Base-by-base conservation (phyloP, 2,888 invertebrate genomes). In the Drosophila prostipennis region DNA sequence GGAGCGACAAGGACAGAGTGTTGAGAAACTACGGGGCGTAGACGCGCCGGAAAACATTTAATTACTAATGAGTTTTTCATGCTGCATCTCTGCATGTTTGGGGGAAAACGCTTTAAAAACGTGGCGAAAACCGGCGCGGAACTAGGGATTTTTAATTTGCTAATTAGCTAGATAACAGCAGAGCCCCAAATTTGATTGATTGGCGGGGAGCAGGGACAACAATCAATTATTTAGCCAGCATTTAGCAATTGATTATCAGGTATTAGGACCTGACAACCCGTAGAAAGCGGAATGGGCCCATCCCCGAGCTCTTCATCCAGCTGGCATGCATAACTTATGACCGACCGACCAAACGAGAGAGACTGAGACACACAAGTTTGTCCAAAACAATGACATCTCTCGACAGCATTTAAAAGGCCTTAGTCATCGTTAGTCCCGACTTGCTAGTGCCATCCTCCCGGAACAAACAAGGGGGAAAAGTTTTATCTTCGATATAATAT, bases 31-130 rank as follows among this genome's bases (percentile, higher is more conserved):
- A 79, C 82, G 63, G 79, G 79, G 77, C 82, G 80, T 87, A 68
- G 79, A 71, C 78, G 78, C 79, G 72, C 56, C 82, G 82, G 88
- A 87, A 83, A 83, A 81, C 87, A 83, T 83, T 83, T 83, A 83
- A 83, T 83, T 83, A 83, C 88, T 83, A 87, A 83, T 87, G 82
- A 87, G 82, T 87, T 83, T 85, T 80, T 72, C 86, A 77, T 80
- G 81, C 87, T 68, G 86, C 60, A 68, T 58, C 72, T 72, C 65
- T 78, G 26, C 26, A 26, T 74, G 60, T 29, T 4, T 0, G 26
- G 29, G 60, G 32, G 45, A 78, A 77, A 74, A 64, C 81, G 65
- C 75, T 79, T 84, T 71, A 78, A 87, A 83, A 78, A 74, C 72
- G 58, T 61, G 59, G 51, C 57, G 67, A 74, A 74, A 71, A 57